Conservation (phyloP, 1,140 invertebrate species). For the Atta colombica region DNA sequence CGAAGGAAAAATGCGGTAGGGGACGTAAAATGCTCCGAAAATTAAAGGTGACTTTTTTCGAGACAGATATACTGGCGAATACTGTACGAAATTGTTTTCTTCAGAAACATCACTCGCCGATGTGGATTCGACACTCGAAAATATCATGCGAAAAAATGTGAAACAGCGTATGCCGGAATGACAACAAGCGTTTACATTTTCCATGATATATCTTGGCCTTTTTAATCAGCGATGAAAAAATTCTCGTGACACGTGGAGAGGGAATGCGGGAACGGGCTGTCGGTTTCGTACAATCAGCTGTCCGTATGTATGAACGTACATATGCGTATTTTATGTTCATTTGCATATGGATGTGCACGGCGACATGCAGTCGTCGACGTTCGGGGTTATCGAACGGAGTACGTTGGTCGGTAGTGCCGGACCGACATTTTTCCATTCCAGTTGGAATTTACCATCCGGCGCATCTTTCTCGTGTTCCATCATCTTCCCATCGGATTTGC, state of each 20-base stretch:
- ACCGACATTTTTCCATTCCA: conserved; percentile 73
- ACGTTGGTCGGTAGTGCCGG: conserved; percentile 23
- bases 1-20: neutral
- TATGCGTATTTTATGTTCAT: conserved; percentile 63
- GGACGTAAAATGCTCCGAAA: neutral
- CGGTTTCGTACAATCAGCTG: conserved; percentile 67
- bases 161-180: neutral
- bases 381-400: conserved; percentile 69
- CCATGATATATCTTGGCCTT: conserved; percentile 19
- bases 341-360: conserved; percentile 73
- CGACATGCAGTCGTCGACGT: conserved; percentile 65
- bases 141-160: neutral
- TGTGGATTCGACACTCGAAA: neutral
- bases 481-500: conserved; percentile 62
- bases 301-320: conserved; percentile 40
- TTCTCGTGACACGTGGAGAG: neutral
- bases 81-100: neutral
- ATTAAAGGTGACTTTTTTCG: neutral
- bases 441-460: conserved; percentile 64
- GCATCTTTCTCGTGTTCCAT: conserved; percentile 60
- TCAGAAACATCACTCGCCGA: neutral
- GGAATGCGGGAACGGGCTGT: conserved; percentile 10
- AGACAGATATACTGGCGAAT: neutral
- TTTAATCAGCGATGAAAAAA: conserved; percentile 46
- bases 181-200: neutral